Evolutionary conservation across 2,888 invertebrate species (phyloP), one percentile per base, ranked within the genome.

Genomic region (Polia nebulosa): DNA sequence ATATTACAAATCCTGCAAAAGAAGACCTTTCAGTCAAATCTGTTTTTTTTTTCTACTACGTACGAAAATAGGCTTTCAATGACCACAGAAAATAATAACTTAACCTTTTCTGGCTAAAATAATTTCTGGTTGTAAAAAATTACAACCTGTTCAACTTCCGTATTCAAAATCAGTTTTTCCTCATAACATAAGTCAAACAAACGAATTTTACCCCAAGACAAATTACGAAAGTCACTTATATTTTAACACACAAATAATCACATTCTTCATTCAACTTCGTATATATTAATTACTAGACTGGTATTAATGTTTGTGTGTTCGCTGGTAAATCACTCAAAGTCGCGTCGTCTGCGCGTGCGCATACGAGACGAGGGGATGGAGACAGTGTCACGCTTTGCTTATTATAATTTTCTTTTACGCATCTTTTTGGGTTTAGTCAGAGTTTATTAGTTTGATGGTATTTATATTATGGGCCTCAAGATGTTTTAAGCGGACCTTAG

Each of bases 201-300:
- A 60, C n/a, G 3, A 78, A 57, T 55, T 56, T 56, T 5, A 62
- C 34, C 9, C 55, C n/a, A 44, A 59, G 60, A 61, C 57, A 74
- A 74, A 79, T 67, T 29, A 57, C 62, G 0, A 49, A 25, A 53
- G 32, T 17, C 56, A 41, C 13, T 59, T 17, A 72, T 73, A 73
- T 74, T 55, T 60, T 74, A 17, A 63, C 47, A 53, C 36, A 74
- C 39, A 57, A 63, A 80, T 63, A 73, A 76, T 76, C 73, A 69
- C 76, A 83, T 73, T 66, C 78, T 59, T 81, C 63, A 78, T 76
- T 68, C 59, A 60, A 44, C 74, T 63, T 57, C 36, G 60, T 55
- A 72, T 65, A 68, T 84, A 81, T 85, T 87, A 81, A 88, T 86
- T 84, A 81, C 85, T 85, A 83, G 86, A 87, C 88, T 82, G 76